Base-by-base conservation (phyloP, 2,888 invertebrate species). In the Adineta ricciae region DNA sequence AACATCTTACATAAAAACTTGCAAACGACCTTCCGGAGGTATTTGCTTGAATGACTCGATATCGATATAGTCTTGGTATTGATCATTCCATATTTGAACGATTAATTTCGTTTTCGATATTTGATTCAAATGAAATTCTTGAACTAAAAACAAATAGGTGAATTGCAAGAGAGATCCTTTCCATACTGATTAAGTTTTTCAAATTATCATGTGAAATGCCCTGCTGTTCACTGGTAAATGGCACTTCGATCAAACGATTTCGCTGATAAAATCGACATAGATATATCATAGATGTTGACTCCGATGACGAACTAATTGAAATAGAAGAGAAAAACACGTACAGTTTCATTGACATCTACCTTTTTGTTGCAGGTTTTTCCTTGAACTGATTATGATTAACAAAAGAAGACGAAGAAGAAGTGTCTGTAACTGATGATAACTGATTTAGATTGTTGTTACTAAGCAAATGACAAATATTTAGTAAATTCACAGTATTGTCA, bases 11-110 rank as follows among this genome's bases (percentile, higher is more conserved):
- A 78, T 41, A 4, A 78, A 5, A n/a, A 78, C 78, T 78, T 78
- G 78, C 41, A 78, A 41, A 41, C 78, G 78, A 41, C 78, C 78
- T 78, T 78, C 78, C 24, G 0, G 24, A 11, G 78, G 78, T 24
- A 78, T 41, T n/a, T 32, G 78, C 41, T 78, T 78, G n/a, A 78
- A 78, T 78, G 78, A 78, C 41, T 78, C 78, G n/a, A 78, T 78
- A 41, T 78, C 78, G 41, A 78, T 78, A 78, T 78, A 78, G 1
- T 78, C 78, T 24, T n/a, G 78, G 41, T 78, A 78, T 78, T 78
- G 38, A 24, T 78, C 78, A 78, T 78, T 41, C 78, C 78, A 78
- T 14, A 78, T 38, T 78, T 78, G 78, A n/a, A 78, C 41, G 41
- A 78, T 41, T 78, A 78, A 14, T n/a, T 24, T 78, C 11, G 38